Evolutionary conservation across 2,797 vertebrate species (phyloP), one percentile per base, ranked within the genome.

Genomic region (Naso thynnoides): DNA sequence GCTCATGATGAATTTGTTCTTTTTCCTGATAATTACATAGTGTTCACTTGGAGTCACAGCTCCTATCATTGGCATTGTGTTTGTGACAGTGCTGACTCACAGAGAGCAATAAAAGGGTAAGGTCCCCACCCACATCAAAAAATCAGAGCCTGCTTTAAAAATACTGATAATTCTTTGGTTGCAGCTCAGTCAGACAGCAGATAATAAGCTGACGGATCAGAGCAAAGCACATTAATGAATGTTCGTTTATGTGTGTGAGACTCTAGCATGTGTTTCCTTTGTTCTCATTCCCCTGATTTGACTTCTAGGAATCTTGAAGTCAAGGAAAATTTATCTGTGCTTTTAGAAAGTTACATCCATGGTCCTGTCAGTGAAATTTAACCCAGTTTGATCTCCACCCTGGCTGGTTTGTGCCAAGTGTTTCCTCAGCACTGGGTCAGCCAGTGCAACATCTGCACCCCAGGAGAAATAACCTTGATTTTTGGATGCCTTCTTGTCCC

Each of bases 391-490:
- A 73, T 81, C 78, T 79, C 76, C 73, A 82, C n/a, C 81, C 70
- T 13, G 62, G 59, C 72, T 74, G 61, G 54, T 77, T 57, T 47
- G 54, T 61, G n/a, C 19, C 49, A 27, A 29, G 50, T 63, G 52
- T 78, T 85, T 85, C 73, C 56, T 74, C 24, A 3, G 52, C 60
- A 52, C 50, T 78, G 61, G 65, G 78, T 89, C 79, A 70, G 31
- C 26, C 38, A 18, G 66, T 71, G 56, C 79, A 88, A 85, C 86
- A 86, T 87, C 80, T 85, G 86, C 59, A 72, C 71, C 59, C 26
- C 53, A 72, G 60, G 49, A 83, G 47, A 74, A 64, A 73, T 81
- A 33, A 82, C 26, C 26, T 76, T 73, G 58, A 76, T 0, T 13
- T 61, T 54, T 48, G 66, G 19, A 4, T 73, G 64, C 62, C 64